Base-by-base conservation (phyloP, 1,140 invertebrate species). In the Macrotrachela quadricornifera region DNA sequence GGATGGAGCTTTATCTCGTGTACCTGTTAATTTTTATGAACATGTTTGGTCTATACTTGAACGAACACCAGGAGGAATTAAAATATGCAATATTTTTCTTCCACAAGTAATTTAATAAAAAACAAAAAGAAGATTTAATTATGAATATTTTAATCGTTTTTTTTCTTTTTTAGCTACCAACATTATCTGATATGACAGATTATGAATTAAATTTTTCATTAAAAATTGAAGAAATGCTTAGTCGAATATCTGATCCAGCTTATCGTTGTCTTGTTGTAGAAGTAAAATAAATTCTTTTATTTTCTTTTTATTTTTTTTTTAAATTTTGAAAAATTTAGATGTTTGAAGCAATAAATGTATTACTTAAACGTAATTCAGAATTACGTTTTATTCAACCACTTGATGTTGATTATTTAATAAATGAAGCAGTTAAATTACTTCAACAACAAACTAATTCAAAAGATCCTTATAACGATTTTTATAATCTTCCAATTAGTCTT, bases 121-220 rank as follows among this genome's bases (percentile, higher is more conserved):
- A 8, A 30, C n/a, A 16, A 43, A 43, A 15, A 30, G 15, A 6
- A 9, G 4, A 16, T 16, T 50, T 49, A 46, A 48, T 15, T 46
- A 37, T 49, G 40, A 55, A 53, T 42, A 51, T 49, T 52, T 52
- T 56, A 30, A 47, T 61, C 60, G 39, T 81, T 91, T 2, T 30
- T 30, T 30, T 4, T 30, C n/a, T 30, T 8, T 4, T 30, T 30
- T 30, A 30, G 61, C 78, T 87, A 64, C 86, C 88, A 14, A 94
- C 86, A 6, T 69, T 96, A 14, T 81, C 83, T 6, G 84, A 90
- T 66, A 92, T 96, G 87, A 91, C 86, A 8, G 77, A 85, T 62
- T 87, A 87, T 43, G 92, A 97, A 68, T 72, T 97, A 40, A 88
- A 84, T 55, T 99, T 97, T 74, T 82, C 90, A n/a, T 73, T 95